Evolutionary conservation across 2,797 vertebrate genomes (phyloP), one percentile per base, ranked within the genome.

Genomic region (Rhadinocentrus ornatus): DNA sequence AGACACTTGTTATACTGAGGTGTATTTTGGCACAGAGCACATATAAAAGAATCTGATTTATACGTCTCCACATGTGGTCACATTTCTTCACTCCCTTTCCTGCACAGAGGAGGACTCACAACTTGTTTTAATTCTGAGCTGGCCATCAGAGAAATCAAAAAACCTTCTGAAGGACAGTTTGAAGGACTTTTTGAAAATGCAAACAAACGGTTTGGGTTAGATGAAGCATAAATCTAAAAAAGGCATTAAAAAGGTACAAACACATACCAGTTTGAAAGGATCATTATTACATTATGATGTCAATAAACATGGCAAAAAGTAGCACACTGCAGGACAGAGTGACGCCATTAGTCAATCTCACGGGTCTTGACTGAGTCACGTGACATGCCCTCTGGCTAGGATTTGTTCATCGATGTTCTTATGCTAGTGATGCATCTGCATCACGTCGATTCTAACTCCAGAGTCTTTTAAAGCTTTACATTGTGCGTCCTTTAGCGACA

Each of bases 301-400:
- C 46, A 62, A 24, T 59, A 66, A 27, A 66, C 54, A 62, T 22
- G 22, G 37, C 2, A 1, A 34, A 12, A 8, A 10, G n/a, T 39
- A 61, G 66, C 35, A 0, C 50, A 20, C 27, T 26, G 20, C 48
- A 66, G 62, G 76, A 71, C 62, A 39, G 32, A 67, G 64, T 26
- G 74, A 55, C 11, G n/a, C 55, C 3, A 12, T 66, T 26, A 68
- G 69, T 78, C 71, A 44, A 13, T 79, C 60, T 69, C 13, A 16
- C 65, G 2, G 76, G 62, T 86, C 78, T 65, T 48, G 46, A 34
- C 73, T 75, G 73, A 76, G 72, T 80, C 80, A 88, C 70, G 73
- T 83, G 84, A 86, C 67, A 63, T 58, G 59, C 64, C 44, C 70
- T 70, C 62, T 20, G 77, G 69, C 15, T 5, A 1, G 44, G 62